Percentiles rank a stretch among this genome's conserved stretches.
phyloP scores from a whole-genome alignment of 2,113 vertebrate genomes.

The Rana temporaria region DNA sequence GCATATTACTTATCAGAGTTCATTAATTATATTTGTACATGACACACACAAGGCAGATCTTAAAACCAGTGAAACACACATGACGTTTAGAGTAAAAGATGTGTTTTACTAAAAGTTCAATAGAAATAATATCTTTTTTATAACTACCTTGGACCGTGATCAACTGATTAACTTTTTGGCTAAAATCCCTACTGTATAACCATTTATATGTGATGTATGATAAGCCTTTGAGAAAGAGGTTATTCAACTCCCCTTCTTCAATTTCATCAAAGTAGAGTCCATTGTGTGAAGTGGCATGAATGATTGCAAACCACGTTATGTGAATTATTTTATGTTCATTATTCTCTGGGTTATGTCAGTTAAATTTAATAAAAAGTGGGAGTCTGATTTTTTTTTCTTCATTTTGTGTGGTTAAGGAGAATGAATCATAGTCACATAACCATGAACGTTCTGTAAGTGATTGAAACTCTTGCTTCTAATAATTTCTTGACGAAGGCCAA shows the following conservation, averaged over 20 bases:
- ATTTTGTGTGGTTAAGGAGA: too few relatives aligned
- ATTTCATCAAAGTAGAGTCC: too few relatives aligned
- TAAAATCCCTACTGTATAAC: background rate
- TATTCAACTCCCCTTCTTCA: background rate
- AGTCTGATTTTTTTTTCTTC: too few relatives aligned
- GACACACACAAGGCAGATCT: background rate
- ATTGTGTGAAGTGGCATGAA: too few relatives aligned
- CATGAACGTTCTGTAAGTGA: too few relatives aligned
- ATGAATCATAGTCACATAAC: too few relatives aligned
- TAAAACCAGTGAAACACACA: background rate
- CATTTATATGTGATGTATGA: background rate
- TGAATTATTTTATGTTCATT: too few relatives aligned
- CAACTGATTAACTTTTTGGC: conserved; percentile 26
- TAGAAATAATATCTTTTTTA: background rate
- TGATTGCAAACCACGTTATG: too few relatives aligned
- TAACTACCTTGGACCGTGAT: conserved; percentile 3
- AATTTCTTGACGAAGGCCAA: too few relatives aligned
- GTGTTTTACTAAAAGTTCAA: background rate
- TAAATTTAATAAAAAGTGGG: too few relatives aligned
- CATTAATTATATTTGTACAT: background rate
- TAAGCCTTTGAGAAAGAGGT: background rate
- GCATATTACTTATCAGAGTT: background rate
- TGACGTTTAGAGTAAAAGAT: background rate
- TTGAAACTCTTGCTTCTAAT: too few relatives aligned
- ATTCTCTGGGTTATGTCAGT: too few relatives aligned